phyloP scores from a whole-genome alignment of 2,888 invertebrate species.

The Limnephilus rhombicus region DNA sequence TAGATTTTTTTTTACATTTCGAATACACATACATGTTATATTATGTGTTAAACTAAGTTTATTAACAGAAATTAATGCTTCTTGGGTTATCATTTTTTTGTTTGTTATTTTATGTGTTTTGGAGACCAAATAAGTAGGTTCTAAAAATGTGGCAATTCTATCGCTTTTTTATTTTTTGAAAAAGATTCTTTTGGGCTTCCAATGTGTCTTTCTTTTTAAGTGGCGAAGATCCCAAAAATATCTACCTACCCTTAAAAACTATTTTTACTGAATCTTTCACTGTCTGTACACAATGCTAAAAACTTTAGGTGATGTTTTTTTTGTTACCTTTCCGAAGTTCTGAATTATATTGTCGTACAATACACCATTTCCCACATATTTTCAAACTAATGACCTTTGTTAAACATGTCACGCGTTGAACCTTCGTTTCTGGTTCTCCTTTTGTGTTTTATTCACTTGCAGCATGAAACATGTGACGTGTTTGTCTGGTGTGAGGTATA shows the following conservation, averaged over 20 bases:
- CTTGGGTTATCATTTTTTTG: too few relatives aligned
- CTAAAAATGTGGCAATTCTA: neutral
- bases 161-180: neutral
- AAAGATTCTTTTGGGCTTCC: neutral
- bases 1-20: too few relatives aligned
- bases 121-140: neutral
- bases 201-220: neutral
- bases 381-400: conserved; percentile 32
- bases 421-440: neutral
- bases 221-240: neutral
- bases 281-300: neutral
- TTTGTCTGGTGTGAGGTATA: conserved; percentile 19
- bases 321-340: neutral
- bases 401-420: conserved; percentile 29
- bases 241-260: neutral
- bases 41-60: too few relatives aligned
- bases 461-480: conserved; percentile 36
- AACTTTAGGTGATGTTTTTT: neutral
- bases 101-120: too few relatives aligned
- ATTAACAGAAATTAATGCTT: too few relatives aligned
- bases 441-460: conserved; percentile 42
- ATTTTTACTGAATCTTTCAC: neutral
- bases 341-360: conserved; percentile 10
- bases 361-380: neutral
- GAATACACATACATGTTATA: too few relatives aligned